Evolutionary conservation across 2,797 vertebrate species (phyloP).

Genomic region (Bradypodion pumilum): DNA sequence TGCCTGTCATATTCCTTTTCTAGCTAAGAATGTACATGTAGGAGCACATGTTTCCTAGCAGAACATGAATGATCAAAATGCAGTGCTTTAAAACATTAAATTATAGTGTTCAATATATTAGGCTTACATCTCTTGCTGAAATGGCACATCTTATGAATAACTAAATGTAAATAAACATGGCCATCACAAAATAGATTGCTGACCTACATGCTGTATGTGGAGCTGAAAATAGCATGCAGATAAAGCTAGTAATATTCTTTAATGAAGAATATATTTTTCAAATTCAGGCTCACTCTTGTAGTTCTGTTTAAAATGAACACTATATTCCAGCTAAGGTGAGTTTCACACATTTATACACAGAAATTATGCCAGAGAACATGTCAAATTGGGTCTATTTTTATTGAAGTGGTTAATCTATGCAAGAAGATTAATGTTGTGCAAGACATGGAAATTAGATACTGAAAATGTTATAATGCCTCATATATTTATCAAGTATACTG

Average conservation of each 20-base stretch:
- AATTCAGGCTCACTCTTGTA: background rate
- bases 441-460: conserved; percentile 43
- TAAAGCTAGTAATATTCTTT: conserved; percentile 12
- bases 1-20: too few species aligned
- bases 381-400: background rate
- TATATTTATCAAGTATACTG: conserved; percentile 34
- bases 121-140: background rate
- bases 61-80: background rate
- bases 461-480: conserved; percentile 30
- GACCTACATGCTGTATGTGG: conserved; percentile 1
- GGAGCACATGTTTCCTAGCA: too few species aligned
- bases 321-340: background rate
- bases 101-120: background rate
- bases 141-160: background rate
- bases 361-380: background rate
- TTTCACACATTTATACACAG: conserved; percentile 18
- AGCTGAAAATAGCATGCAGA: background rate
- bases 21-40: too few species aligned
- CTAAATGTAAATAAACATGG: background rate
- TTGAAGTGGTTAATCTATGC: conserved; percentile 17
- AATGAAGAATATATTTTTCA: background rate
- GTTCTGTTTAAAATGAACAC: conserved; percentile 3
- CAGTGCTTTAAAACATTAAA: background rate
- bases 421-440: conserved; percentile 25
- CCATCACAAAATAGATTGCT: background rate